Percentiles rank a stretch among this genome's conserved stretches.
Evolutionary conservation across 2,113 vertebrate genomes (phyloP).

Genomic region (Centropus bengalensis): DNA sequence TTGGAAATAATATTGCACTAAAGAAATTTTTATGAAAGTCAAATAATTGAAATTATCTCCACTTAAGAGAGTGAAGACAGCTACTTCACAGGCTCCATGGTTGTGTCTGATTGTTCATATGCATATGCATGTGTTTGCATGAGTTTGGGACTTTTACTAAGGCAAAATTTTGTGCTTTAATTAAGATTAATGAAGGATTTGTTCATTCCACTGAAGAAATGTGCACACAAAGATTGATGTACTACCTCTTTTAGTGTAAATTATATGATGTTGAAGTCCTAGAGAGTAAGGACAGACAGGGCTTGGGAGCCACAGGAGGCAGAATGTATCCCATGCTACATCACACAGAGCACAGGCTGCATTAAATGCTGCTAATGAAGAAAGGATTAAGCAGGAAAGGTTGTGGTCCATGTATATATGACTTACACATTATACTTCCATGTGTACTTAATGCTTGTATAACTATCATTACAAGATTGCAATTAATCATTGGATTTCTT

Average conservation of each 20-base stretch:
- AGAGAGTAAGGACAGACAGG: background rate
- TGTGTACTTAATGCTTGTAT: background rate
- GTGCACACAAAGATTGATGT: background rate
- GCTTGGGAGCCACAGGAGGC: accelerated
- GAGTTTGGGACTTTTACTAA: background rate
- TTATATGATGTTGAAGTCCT: background rate
- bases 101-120: background rate
- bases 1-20: background rate
- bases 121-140: background rate
- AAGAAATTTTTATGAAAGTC: background rate
- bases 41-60: background rate
- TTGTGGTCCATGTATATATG: background rate
- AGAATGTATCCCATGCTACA: accelerated
- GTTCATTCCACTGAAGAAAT: background rate
- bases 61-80: background rate
- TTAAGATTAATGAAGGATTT: background rate
- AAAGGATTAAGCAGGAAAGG: background rate
- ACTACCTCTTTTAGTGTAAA: background rate
- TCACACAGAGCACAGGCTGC: background rate
- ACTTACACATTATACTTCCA: accelerated
- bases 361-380: accelerated
- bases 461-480: background rate
- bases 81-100: background rate
- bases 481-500: background rate
- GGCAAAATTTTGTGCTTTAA: background rate